Base-by-base conservation (phyloP, 2,113 vertebrate species). In the Cottus gobio region DNA sequence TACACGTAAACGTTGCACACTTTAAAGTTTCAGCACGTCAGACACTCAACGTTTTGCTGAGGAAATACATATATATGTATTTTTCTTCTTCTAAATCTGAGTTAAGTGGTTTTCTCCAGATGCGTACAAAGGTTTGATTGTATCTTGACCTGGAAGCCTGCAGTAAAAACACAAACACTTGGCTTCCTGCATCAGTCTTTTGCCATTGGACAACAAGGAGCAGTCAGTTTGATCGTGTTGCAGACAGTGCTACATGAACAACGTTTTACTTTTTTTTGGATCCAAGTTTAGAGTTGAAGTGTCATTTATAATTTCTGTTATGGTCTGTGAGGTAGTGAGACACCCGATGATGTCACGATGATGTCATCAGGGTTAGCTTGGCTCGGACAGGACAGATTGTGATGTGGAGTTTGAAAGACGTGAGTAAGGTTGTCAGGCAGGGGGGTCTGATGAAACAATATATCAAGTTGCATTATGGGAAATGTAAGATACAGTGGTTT, bases 121-220 rank as follows among this genome's bases (percentile, higher is more conserved):
- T 34, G 22, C 31, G 1, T 5, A 5, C 2, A 82, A 67, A 64
- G 77, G 15, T 44, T 16, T 28, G 64, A 70, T 74, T 79, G 56
- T 79, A 1, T 8, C 48, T 60, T 15, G 77, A 54, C 26, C 44
- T 28, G 50, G 34, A 71, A 70, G 44, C 44, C 24, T 28, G n/a
- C 8, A 16, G 44, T 46, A 46, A 46, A 71, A 81, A 74, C 22
- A 46, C 16, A 65, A 78, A 65, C 54, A 39, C 42, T 13, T 26
- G 13, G 11, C 5, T 26, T 48, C 26, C 57, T 34, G 28, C 30
- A 10, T 54, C 50, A 82, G 44, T 22, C 52, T 39, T 71, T 37
- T 64, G 60, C 30, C 13, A 50, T 80, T 52, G 61, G 52, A 85
- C 18, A 15, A 77, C 56, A 39, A 26, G 26, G 31, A 85, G 16